These are phyloP conservation scores for Theropithecus gelada DNA, from an alignment of 2,113 vertebrate species.

Conservation along the genomic window DNA sequence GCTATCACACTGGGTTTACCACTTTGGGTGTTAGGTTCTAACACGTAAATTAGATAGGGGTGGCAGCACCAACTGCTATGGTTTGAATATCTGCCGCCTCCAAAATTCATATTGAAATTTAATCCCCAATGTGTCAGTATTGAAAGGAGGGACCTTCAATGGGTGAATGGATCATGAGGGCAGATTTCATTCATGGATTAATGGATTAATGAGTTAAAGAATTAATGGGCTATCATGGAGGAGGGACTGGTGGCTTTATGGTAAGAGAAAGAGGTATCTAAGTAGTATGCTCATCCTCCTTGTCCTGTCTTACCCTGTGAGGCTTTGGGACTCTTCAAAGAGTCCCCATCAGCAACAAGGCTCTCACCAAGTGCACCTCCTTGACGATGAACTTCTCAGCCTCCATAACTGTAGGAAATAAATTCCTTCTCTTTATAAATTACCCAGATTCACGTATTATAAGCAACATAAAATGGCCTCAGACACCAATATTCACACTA, in stretches of 20 bases:
- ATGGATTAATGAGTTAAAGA: neutral
- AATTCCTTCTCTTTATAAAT: neutral
- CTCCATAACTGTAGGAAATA: neutral
- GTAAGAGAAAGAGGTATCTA: neutral
- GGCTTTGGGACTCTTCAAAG: neutral
- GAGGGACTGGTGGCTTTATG: neutral
- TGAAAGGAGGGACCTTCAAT: neutral
- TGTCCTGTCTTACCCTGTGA: neutral
- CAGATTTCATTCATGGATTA: neutral
- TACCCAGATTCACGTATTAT: neutral
- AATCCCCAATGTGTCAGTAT: neutral
- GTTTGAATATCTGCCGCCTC: neutral
- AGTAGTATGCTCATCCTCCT: neutral
- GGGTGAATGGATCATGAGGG: neutral
- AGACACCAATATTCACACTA: neutral
- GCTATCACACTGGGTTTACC: neutral
- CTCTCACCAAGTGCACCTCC: neutral
- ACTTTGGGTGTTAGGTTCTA: neutral
- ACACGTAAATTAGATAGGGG: neutral
- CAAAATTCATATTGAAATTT: neutral
- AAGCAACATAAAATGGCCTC: neutral
- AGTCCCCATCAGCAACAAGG: neutral
- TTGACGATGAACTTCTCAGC: neutral
- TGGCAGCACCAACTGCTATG: neutral
- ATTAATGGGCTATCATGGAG: neutral